These are phyloP conservation scores for Penaeus indicus DNA, from an alignment of 1,140 invertebrate species.

Conservation along the genomic window DNA sequence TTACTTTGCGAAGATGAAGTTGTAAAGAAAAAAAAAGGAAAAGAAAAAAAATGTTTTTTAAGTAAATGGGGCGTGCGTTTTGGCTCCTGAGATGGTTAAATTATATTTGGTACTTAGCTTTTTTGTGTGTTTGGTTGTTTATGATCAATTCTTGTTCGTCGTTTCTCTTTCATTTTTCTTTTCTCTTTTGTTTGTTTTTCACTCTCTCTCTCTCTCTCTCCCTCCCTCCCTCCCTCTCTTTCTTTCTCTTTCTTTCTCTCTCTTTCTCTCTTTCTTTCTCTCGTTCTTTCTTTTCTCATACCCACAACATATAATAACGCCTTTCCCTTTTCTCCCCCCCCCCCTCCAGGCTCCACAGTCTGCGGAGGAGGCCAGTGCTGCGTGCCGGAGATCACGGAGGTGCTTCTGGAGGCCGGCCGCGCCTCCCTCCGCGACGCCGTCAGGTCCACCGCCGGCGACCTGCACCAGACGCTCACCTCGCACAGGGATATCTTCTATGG, in stretches of 20 bases:
- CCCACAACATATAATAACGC: too few species aligned
- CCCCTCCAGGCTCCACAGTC: conserved; percentile 28
- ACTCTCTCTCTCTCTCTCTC: not conserved
- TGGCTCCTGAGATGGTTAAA: too few species aligned
- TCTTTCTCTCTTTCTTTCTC: not conserved
- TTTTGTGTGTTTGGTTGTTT: too few species aligned
- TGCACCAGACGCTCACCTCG: conserved; percentile 16
- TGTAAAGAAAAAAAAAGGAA: too few species aligned
- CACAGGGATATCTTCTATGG: conserved; percentile 17
- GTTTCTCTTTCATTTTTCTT: not conserved
- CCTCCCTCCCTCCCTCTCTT: not conserved
- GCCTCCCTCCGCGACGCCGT: conserved; percentile 35
- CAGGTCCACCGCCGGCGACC: conserved; percentile 11
- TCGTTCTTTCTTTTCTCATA: not conserved
- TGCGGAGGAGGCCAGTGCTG: conserved; percentile 40
- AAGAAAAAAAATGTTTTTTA: too few species aligned
- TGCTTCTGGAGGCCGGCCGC: conserved; percentile 22
- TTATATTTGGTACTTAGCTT: too few species aligned
- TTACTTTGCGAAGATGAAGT: too few species aligned
- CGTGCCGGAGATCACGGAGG: conserved; percentile 41
- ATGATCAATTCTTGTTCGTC: too few species aligned
- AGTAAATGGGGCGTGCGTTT: too few species aligned
- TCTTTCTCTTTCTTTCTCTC: not conserved
- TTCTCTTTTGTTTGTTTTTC: not conserved
- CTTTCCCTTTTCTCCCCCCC: not conserved